A percentile compares a stretch with the other conserved stretches of the same genome.
These are phyloP conservation scores for Contarinia nasturtii DNA, from an alignment of 1,140 invertebrate species.

Conservation along the genomic window DNA sequence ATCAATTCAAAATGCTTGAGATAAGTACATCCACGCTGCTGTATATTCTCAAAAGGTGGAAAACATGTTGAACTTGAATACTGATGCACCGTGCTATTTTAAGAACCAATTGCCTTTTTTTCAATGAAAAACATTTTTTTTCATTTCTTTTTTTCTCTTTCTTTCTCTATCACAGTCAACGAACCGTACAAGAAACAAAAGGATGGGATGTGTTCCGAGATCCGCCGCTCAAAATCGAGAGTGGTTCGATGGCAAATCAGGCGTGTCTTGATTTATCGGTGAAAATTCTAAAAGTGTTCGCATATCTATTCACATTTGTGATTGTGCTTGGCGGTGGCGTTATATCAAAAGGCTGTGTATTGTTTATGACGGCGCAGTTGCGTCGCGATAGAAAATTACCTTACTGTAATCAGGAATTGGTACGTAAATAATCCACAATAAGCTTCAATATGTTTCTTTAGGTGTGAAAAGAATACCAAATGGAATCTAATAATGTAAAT, in stretches of 20 bases:
- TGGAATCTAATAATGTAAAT: too few relatives aligned
- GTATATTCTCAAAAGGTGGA: too few relatives aligned
- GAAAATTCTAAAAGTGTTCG: constrained; percentile 65
- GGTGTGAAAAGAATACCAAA: too few relatives aligned
- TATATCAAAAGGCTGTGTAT: constrained; percentile 64
- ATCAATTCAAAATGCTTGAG: too few relatives aligned
- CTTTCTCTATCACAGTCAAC: constrained; percentile 38
- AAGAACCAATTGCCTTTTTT: too few relatives aligned
- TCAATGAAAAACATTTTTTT: background rate
- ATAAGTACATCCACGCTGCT: too few relatives aligned
- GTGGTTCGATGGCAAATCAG: constrained; percentile 72
- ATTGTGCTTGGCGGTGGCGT: constrained; percentile 67
- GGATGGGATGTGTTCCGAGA: constrained; percentile 90
- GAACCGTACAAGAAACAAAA: constrained; percentile 74
- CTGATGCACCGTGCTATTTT: too few relatives aligned
- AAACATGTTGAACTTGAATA: too few relatives aligned
- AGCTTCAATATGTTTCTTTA: too few relatives aligned
- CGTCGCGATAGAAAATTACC: constrained; percentile 47
- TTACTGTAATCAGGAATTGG: constrained; percentile 70
- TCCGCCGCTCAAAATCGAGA: constrained; percentile 70
- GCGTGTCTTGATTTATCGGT: constrained; percentile 70
- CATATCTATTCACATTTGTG: constrained; percentile 67
- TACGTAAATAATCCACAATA: constrained; percentile 24
- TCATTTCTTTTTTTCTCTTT: constrained; percentile 1
- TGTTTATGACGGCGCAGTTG: constrained; percentile 83